Conservation (phyloP, 1,140 invertebrate species). For the Planococcus citri region DNA sequence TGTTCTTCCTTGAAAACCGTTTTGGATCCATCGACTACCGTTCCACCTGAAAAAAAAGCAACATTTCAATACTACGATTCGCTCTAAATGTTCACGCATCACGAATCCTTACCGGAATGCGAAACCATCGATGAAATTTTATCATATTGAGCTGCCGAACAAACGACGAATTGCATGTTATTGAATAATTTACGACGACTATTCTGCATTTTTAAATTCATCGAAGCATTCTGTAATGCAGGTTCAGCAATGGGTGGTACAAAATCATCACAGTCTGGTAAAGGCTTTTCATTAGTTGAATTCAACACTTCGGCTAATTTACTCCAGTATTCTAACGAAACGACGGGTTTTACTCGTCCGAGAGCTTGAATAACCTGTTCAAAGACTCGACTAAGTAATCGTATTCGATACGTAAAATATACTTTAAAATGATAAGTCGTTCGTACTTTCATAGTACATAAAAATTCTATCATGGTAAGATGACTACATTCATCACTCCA, state of each 20-base stretch:
- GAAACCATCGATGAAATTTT: not conserved
- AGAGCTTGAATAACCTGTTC: slow-evolving; percentile 19
- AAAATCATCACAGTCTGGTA: not conserved
- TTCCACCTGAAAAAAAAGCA: not conserved
- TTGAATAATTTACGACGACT: not conserved
- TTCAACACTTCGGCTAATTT: not conserved
- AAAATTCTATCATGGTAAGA: slow-evolving; percentile 21
- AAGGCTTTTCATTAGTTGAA: not conserved
- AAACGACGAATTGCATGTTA: not conserved
- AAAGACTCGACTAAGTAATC: not conserved
- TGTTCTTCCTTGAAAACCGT: slow-evolving; percentile 9
- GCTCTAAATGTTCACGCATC: not conserved
- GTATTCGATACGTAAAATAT: not conserved
- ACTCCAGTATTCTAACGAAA: slow-evolving; percentile 3
- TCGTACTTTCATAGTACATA: slow-evolving; percentile 21
- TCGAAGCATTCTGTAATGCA: not conserved
- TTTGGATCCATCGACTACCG: not conserved
- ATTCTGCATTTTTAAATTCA: not conserved
- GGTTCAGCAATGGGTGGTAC: not conserved
- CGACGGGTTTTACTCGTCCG: slow-evolving; percentile 20
- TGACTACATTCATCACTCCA: slow-evolving; percentile 19
- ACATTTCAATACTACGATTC: not conserved
- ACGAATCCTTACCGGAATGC: not conserved
- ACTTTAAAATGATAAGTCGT: not conserved
- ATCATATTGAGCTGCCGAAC: not conserved